Evolutionary conservation across 2,113 vertebrate species (phyloP).

Genomic region (Malurus melanocephalus): DNA sequence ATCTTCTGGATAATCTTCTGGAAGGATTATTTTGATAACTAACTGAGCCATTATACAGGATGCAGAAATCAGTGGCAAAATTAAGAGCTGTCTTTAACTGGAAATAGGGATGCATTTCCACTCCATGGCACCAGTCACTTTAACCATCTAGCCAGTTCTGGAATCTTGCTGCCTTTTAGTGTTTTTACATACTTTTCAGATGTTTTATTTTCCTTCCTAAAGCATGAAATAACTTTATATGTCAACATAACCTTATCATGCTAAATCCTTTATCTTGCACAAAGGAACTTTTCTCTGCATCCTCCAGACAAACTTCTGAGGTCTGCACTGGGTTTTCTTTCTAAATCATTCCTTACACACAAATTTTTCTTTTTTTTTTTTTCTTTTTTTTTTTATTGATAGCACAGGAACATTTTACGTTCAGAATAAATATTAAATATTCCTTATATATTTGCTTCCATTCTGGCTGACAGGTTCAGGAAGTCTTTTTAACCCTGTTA

Average conservation of each 20-base stretch:
- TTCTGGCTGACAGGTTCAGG: background rate
- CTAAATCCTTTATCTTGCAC: background rate
- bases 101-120: background rate
- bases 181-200: background rate
- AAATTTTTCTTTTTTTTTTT: background rate
- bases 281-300: background rate
- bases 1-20: background rate
- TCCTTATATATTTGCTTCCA: background rate
- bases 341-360: background rate
- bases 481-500: background rate
- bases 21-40: background rate
- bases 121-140: background rate
- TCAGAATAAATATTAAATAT: background rate
- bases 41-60: background rate
- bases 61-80: background rate
- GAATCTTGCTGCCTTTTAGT: background rate
- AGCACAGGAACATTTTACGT: background rate
- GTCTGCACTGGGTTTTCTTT: background rate
- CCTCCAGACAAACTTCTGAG: background rate
- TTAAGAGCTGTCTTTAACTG: background rate
- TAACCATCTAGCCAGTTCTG: background rate
- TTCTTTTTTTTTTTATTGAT: background rate
- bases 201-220: background rate
- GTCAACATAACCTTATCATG: background rate
- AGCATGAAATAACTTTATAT: background rate